Evolutionary conservation across 2,797 vertebrate species (phyloP).

Genomic region (Monodelphis domestica): DNA sequence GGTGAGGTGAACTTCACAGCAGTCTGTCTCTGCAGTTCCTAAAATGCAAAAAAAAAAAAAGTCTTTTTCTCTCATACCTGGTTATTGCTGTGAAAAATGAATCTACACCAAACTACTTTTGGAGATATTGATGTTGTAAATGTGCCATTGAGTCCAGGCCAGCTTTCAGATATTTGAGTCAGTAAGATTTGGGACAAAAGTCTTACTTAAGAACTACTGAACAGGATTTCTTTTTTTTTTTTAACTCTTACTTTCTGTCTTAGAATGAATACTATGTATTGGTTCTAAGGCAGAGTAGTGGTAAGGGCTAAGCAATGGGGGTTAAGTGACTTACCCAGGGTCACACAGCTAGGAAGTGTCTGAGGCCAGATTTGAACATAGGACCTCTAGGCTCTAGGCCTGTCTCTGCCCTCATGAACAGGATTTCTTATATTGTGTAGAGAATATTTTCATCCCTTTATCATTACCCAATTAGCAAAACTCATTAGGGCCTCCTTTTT

Average conservation of each 20-base stretch:
- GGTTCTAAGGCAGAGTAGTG: too few species aligned
- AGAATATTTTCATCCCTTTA: background rate
- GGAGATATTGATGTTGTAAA: background rate
- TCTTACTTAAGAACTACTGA: background rate
- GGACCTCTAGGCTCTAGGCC: too few species aligned
- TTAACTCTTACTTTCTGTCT: too few species aligned
- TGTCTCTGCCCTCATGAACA: too few species aligned
- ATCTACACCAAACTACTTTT: background rate
- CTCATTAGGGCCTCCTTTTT: background rate
- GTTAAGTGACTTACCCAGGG: too few species aligned
- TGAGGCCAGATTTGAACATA: too few species aligned
- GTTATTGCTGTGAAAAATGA: background rate
- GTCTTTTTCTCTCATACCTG: background rate
- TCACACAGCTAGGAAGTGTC: too few species aligned
- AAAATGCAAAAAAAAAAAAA: background rate
- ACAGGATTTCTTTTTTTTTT: too few species aligned
- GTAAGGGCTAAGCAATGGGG: too few species aligned
- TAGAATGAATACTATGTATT: too few species aligned
- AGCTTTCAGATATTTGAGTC: conserved; percentile 11
- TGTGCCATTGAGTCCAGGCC: background rate
- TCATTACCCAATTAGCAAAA: background rate
- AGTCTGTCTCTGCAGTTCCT: background rate
- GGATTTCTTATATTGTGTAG: background rate
- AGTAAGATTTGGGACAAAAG: background rate
- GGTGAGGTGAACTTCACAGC: conserved; percentile 9